Evolutionary conservation across 2,888 invertebrate genomes (phyloP), one percentile per base, ranked within the genome.

Genomic region (Tiphia femorata): DNA sequence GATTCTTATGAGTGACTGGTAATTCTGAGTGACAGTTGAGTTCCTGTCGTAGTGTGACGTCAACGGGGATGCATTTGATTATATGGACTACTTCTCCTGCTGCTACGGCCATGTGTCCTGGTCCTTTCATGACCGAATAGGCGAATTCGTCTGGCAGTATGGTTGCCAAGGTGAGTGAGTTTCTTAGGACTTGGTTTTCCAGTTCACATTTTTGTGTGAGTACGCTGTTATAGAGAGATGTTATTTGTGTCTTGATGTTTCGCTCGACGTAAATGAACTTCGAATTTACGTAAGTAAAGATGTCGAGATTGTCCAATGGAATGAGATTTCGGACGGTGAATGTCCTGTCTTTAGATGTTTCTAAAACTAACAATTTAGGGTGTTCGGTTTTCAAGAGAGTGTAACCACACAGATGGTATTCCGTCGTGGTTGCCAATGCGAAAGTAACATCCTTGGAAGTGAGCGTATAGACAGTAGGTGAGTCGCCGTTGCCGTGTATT

Each of bases 201-300:
- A 69, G 5, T 2, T 62, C 42, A 51, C 74, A 78, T 51, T 60
- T 47, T 42, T 67, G 47, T 10, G 62, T 40, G 1, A 71, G 23
- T 1, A 66, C 58, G 29, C 75, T 54, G 1, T 35, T 16, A 30
- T 74, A 72, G 0, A 72, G 27, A 7, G 27, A n/a, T 12, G 65
- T 44, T 6, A 75, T 17, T n/a, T 57, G 58, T 8, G 48, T 35
- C 19, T 62, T 59, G 1, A 70, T 57, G 4, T 70, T 54, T 50
- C 68, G 64, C 50, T 75, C 69, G 0, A 69, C 59, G 43, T 74
- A 75, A 3, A 73, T 25, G 5, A 74, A 67, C 61, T 74, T 72
- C 2, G 66, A 51, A 38, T 67, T 73, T 1, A 69, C 43, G 43
- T 70, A 69, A 0, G 49, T 6, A 6, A 62, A 61, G 1, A 70